phyloP scores from a whole-genome alignment of 2,888 invertebrate genomes.

The Cylindroiulus punctatus region DNA sequence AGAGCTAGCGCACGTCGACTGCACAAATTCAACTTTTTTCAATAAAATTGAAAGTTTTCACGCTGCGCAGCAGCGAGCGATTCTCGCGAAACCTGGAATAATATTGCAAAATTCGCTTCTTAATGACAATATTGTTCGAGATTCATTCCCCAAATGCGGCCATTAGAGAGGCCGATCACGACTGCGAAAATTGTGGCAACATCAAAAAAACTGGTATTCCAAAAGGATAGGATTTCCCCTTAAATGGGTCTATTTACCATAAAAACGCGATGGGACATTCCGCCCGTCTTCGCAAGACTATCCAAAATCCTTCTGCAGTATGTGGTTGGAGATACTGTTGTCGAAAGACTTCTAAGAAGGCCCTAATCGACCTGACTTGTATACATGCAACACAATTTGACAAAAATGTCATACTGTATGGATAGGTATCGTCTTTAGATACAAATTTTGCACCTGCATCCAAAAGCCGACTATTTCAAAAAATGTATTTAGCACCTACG shows the following conservation, averaged over 20 bases:
- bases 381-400: background rate
- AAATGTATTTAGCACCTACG: too few species aligned
- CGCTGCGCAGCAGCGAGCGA: background rate
- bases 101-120: constrained; percentile 12
- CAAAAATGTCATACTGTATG: too few species aligned
- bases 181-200: background rate
- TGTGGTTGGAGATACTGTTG: background rate
- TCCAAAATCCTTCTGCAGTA: background rate
- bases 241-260: background rate
- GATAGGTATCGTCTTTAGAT: too few species aligned
- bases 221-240: background rate
- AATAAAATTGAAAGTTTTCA: background rate
- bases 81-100: constrained; percentile 1
- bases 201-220: background rate
- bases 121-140: constrained; percentile 22
- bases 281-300: background rate
- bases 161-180: background rate
- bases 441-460: too few species aligned
- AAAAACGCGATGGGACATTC: background rate
- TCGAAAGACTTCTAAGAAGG: background rate
- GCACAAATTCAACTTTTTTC: constrained; percentile 4
- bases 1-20: background rate
- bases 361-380: background rate
- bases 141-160: background rate
- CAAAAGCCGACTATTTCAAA: too few species aligned